Base-by-base conservation (phyloP, 2,888 invertebrate genomes). In the Acholoe squamosa region DNA sequence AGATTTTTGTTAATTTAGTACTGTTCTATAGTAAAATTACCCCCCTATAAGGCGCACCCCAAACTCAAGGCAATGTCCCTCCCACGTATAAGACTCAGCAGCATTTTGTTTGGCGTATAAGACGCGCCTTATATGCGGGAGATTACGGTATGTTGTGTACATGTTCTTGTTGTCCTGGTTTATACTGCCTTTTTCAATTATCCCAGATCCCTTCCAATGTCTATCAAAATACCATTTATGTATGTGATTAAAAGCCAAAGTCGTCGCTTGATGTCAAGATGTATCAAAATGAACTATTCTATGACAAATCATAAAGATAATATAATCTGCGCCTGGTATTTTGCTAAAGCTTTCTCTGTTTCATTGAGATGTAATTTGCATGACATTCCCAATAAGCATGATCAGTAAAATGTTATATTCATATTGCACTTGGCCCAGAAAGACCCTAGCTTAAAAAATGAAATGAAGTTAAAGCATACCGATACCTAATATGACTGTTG, bases 281-380 rank as follows among this genome's bases (percentile, higher is more conserved):
- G 71, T 71, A 71, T 28, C 28, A 71, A 71, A 28, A 28, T 3
- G 28, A 71, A 28, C 71, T 71, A 61, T 12, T 61, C 61, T 7
- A n/a, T 61, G 19, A 61, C 1, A 19, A n/a, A n/a, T n/a, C 19
- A 19, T 61, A 61, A 61, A 19, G 12, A 7, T 43, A 43, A 61
- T n/a, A n/a, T 19, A 61, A n/a, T 61, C 61, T 61, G 12, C 61
- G 61, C 61, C 19, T 61, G n/a, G 19, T 3, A 14, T 80, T 43
- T 80, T 80, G 80, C 80, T 80, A 25, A 43, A 80, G 80, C 80
- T 80, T 80, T 80, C 80, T 80, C 34, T 80, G 80, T 43, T n/a
- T 80, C 22, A 22, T 80, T 12, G 33, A 80, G n/a, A 34, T 80
- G 25, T 71, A 71, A 71, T 71, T 5, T 71, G 71, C 71, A 71